Evolutionary conservation across 2,888 invertebrate genomes (phyloP).

Genomic region (Lepidonotus clava): DNA sequence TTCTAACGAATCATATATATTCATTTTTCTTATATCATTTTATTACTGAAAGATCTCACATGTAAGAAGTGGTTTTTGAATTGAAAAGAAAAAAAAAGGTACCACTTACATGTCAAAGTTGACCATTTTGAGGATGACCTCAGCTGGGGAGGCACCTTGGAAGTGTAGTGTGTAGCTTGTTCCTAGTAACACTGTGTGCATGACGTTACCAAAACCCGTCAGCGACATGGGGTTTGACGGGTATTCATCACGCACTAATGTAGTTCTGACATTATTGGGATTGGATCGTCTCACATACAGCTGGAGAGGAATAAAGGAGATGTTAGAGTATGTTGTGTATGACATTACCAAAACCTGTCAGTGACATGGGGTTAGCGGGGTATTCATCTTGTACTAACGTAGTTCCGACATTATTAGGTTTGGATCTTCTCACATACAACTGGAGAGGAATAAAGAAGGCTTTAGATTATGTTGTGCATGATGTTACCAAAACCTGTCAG

Average conservation of each 20-base stretch:
- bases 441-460: too few species aligned
- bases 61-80: too few species aligned
- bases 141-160: not conserved
- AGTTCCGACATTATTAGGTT: not conserved
- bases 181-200: not conserved
- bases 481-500: too few species aligned
- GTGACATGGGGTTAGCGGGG: not conserved
- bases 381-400: not conserved
- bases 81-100: too few species aligned
- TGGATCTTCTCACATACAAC: too few species aligned
- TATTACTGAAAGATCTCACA: too few species aligned
- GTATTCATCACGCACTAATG: slow-evolving; percentile 5
- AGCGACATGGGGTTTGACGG: not conserved
- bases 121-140: not conserved
- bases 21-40: too few species aligned
- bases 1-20: too few species aligned
- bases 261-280: not conserved
- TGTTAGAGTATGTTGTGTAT: too few species aligned
- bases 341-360: not conserved
- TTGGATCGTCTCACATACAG: not conserved
- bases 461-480: too few species aligned
- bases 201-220: slow-evolving; percentile 18
- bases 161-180: slow-evolving; percentile 4
- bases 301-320: not conserved
- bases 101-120: slow-evolving; percentile 30